Evolutionary conservation across 2,797 vertebrate species (phyloP).

Genomic region (Clarias pachynema): DNA sequence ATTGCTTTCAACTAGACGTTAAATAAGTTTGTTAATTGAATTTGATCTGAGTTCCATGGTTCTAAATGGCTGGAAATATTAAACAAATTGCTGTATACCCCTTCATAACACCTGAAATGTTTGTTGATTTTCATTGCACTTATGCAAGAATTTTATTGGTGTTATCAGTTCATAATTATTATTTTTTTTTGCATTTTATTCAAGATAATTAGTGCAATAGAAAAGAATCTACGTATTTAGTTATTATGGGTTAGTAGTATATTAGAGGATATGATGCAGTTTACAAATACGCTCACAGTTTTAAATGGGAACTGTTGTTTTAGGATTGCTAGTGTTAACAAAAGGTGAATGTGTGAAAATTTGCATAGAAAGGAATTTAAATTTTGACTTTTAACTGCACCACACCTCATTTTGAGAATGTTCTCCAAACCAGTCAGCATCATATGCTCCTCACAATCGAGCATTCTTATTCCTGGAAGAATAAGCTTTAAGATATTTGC

Average conservation of each 20-base stretch:
- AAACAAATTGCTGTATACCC: neutral
- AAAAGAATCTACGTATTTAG: constrained; percentile 39
- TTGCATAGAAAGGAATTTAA: neutral
- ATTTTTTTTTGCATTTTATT: neutral
- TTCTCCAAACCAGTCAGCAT: neutral
- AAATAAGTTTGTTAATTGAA: neutral
- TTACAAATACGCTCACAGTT: constrained; percentile 27
- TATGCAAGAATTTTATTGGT: constrained; percentile 4
- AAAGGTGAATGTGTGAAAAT: neutral
- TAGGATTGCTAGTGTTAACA: neutral
- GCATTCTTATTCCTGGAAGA: neutral
- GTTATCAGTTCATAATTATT: constrained; percentile 6
- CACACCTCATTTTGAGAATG: neutral
- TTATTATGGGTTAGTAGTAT: neutral
- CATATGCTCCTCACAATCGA: neutral
- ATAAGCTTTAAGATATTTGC: constrained; percentile 28
- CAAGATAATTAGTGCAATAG: constrained; percentile 52
- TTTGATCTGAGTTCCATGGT: neutral
- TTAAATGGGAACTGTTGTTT: constrained; percentile 28
- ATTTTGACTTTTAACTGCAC: neutral
- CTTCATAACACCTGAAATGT: constrained; percentile 7
- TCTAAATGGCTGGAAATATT: constrained; percentile 23
- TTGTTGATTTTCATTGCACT: constrained; percentile 4
- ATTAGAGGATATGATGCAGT: constrained; percentile 1
- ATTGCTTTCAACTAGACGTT: constrained; percentile 12